Conservation (phyloP, 2,797 vertebrate species). For the Poeciliopsis infans region DNA sequence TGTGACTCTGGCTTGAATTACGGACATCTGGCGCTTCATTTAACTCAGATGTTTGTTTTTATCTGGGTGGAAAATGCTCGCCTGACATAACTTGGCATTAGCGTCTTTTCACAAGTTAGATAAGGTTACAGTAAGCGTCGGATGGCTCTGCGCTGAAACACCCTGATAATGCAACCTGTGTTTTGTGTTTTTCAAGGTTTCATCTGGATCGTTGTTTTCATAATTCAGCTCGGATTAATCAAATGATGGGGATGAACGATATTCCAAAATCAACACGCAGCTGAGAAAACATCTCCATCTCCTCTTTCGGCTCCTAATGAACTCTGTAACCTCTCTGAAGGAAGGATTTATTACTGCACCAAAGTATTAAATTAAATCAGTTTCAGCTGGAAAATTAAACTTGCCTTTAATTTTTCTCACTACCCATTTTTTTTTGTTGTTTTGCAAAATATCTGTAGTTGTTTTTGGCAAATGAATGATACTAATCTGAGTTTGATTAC, state of each 20-base stretch:
- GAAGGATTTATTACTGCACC: slow-evolving; percentile 7
- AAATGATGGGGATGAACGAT: neutral
- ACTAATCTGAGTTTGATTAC: slow-evolving; percentile 2
- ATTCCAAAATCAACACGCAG: neutral
- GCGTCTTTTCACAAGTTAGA: slow-evolving; percentile 46
- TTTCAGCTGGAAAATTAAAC: slow-evolving; percentile 15
- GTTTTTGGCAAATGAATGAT: neutral
- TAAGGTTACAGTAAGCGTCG: slow-evolving; percentile 39
- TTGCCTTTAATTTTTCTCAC: neutral
- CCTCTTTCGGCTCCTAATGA: neutral
- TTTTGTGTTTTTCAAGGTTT: neutral
- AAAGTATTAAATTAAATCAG: slow-evolving; percentile 14
- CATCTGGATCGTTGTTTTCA: neutral
- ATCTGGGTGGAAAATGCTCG: slow-evolving; percentile 34
- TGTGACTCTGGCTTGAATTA: slow-evolving; percentile 58
- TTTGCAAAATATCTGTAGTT: neutral
- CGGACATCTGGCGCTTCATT: slow-evolving; percentile 53
- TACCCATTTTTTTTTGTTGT: neutral
- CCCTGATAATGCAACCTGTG: neutral
- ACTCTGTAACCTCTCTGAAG: neutral
- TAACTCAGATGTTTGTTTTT: slow-evolving; percentile 43
- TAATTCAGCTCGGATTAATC: neutral
- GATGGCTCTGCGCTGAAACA: slow-evolving; percentile 5
- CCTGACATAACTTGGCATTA: slow-evolving; percentile 34
- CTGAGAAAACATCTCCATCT: neutral